Evolutionary conservation across 2,888 invertebrate species (phyloP).

Genomic region (Trachelus iudaicus): DNA sequence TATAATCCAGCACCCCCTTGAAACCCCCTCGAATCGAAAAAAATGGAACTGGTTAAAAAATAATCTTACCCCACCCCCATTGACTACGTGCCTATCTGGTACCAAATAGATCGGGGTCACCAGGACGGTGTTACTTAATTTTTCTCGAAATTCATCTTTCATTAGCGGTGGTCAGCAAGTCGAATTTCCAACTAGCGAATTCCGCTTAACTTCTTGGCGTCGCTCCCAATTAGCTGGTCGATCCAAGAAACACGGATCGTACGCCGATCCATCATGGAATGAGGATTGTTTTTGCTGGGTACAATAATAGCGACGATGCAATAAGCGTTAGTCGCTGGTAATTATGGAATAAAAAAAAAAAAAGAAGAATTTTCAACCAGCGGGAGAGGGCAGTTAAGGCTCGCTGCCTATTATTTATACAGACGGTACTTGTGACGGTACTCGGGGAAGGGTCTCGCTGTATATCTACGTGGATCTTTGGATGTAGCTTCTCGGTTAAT

Average conservation of each 20-base stretch:
- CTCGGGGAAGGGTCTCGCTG: background rate
- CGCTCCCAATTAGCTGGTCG: constrained; percentile 51
- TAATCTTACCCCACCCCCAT: too few relatives aligned
- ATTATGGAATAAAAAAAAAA: background rate
- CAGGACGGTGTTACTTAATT: background rate
- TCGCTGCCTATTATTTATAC: background rate
- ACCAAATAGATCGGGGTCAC: background rate
- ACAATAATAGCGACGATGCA: constrained; percentile 39
- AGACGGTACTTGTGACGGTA: background rate
- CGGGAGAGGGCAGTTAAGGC: background rate
- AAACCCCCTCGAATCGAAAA: too few relatives aligned
- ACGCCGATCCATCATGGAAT: constrained; percentile 40
- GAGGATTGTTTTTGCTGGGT: constrained; percentile 46
- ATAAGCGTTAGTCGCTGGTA: background rate
- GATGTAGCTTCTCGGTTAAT: background rate
- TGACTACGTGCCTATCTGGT: too few relatives aligned
- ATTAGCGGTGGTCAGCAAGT: background rate
- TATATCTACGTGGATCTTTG: too few relatives aligned
- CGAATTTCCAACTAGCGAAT: background rate
- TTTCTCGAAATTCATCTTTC: background rate
- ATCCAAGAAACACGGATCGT: constrained; percentile 41
- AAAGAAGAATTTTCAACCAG: background rate
- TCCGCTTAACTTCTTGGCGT: constrained; percentile 35
- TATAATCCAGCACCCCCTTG: too few relatives aligned
- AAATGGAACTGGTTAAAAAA: too few relatives aligned